These are phyloP conservation scores for Ptychodera flava DNA, from an alignment of 35 echinoderm and acorn worm species.

Conservation along the genomic window DNA sequence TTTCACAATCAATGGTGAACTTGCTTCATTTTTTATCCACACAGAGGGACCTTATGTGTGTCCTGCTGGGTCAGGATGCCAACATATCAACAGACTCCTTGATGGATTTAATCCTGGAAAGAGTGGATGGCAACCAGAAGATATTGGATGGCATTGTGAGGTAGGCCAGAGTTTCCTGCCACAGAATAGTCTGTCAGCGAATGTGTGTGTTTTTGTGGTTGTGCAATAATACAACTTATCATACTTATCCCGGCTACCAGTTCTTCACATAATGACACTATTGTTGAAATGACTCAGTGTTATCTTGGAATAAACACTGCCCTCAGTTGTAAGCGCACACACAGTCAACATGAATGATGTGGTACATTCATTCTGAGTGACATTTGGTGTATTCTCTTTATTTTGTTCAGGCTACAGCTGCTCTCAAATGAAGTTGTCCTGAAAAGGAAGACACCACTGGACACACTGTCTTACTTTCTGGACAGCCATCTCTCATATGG, in stretches of 20 bases:
- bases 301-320: conserved; percentile 54
- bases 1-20: too few relatives aligned
- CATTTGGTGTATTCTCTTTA: not conserved
- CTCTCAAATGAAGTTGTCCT: conserved; percentile 49
- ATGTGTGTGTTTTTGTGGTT: too few relatives aligned
- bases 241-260: too few relatives aligned
- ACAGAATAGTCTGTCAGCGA: not conserved
- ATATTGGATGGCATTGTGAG: conserved; percentile 57
- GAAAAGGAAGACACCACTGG: conserved; percentile 40
- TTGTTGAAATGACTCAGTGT: conserved; percentile 48
- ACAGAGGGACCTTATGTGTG: conserved; percentile 73
- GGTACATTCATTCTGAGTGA: not conserved
- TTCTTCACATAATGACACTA: too few relatives aligned
- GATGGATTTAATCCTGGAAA: conserved; percentile 54
- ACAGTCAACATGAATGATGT: not conserved
- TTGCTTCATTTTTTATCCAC: too few relatives aligned
- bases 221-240: too few relatives aligned
- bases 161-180: conserved; percentile 21
- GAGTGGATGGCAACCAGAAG: too few relatives aligned
- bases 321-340: not conserved
- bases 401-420: conserved; percentile 40
- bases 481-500: conserved; percentile 41
- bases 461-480: conserved; percentile 55
- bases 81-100: conserved; percentile 38
- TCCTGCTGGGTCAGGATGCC: conserved; percentile 40